A percentile compares a stretch with the other conserved stretches of the same genome.
These are phyloP conservation scores for Neoitamus cyanurus DNA, from an alignment of 2,888 invertebrate genomes.

Conservation along the genomic window DNA sequence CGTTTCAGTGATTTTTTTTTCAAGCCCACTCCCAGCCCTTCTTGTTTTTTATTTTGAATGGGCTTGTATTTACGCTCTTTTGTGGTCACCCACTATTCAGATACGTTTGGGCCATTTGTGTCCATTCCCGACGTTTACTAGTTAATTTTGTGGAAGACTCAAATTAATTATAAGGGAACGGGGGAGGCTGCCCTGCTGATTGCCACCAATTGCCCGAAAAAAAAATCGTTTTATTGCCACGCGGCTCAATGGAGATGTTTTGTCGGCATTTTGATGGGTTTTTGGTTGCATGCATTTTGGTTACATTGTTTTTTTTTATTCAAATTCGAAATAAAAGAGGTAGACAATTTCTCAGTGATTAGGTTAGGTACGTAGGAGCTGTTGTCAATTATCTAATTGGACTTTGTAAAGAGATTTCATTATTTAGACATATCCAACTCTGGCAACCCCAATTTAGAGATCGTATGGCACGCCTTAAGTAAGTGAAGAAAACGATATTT, in stretches of 20 bases:
- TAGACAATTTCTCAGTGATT: background rate
- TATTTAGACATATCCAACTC: no score
- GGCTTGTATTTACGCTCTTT: slow-evolving; percentile 35
- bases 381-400: no score
- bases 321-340: background rate
- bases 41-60: background rate
- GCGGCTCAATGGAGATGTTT: background rate
- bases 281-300: background rate
- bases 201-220: slow-evolving; percentile 8
- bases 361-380: no score
- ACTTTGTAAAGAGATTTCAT: no score
- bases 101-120: slow-evolving; percentile 8
- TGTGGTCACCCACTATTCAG: slow-evolving; percentile 45
- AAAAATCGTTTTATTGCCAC: slow-evolving; percentile 20
- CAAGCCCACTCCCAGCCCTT: background rate
- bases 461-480: no score
- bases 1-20: background rate
- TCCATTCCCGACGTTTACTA: slow-evolving; percentile 31
- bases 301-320: background rate
- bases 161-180: slow-evolving; percentile 32
- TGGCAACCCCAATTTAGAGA: no score
- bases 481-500: no score
- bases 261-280: background rate
- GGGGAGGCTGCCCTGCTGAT: slow-evolving; percentile 8
- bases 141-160: slow-evolving; percentile 37